Percentiles rank a stretch among this genome's conserved stretches.
Conservation (phyloP, 2,888 invertebrate species). For the Metallyticus violacea region DNA sequence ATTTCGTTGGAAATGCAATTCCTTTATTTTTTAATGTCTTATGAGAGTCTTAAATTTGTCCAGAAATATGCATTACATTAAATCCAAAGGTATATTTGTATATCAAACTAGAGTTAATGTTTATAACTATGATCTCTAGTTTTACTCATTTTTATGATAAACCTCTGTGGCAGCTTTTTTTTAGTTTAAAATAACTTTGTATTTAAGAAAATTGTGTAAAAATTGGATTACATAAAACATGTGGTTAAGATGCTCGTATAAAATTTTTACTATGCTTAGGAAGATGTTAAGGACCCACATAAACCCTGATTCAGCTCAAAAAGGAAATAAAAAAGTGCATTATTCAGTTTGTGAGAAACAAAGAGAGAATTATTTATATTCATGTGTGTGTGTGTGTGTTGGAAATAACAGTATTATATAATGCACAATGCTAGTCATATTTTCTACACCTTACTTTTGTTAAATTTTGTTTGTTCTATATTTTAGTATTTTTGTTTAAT, state of each 20-base stretch:
- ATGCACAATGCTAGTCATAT: neutral
- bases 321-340: neutral
- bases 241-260: too few species aligned
- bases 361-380: neutral
- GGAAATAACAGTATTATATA: neutral
- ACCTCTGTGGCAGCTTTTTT: neutral
- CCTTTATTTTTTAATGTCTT: too few species aligned
- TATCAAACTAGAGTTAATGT: neutral
- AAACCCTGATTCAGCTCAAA: neutral
- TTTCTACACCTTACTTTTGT: neutral
- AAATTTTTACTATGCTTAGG: neutral
- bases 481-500: neutral
- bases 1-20: too few species aligned
- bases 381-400: neutral
- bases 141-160: neutral
- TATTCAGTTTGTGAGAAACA: neutral
- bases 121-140: neutral
- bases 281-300: neutral
- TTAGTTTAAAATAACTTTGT: neutral
- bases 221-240: too few species aligned
- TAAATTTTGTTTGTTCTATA: neutral
- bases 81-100: too few species aligned
- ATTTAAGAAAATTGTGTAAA: too few species aligned
- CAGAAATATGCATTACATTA: too few species aligned
- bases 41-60: too few species aligned